Evolutionary conservation across 2,888 invertebrate genomes (phyloP), one percentile per base, ranked within the genome.

Genomic region (Sepioteuthis lessoniana): DNA sequence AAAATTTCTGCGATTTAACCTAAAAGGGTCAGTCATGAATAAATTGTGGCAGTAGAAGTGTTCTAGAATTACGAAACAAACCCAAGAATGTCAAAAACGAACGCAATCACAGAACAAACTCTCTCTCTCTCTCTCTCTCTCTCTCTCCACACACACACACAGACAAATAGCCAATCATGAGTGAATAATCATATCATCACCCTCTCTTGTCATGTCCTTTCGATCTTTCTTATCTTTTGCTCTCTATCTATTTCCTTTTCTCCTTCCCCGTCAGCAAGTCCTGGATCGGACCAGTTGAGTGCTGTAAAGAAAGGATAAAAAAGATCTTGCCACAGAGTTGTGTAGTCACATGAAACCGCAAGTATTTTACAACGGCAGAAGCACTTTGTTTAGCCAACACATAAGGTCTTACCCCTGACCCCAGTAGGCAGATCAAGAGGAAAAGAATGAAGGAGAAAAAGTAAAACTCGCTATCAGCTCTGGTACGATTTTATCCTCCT

Each of bases 351-450:
- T 76, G 76, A 76, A 76, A 76, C 76, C 76, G n/a, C 76, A 76
- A 76, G n/a, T 76, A 76, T 76, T 55, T 76, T 76, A 76, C 76
- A 76, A 76, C 76, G 76, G 76, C 76, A 76, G 76, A n/a, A 76
- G 76, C 76, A 76, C 76, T n/a, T n/a, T 76, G 76, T 76, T n/a
- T 76, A n/a, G 76, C 76, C 76, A 76, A n/a, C 76, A 76, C 76
- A 35, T 76, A 76, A 76, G 76, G 76, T 76, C 76, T 76, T 76
- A 76, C 76, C 76, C 76, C 76, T 76, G 76, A 76, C 76, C 76
- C 76, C 76, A 76, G 76, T 76, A 76, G 76, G n/a, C 76, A n/a
- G 76, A 76, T 76, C n/a, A 1, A 35, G 76, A n/a, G 76, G 25
- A 16, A 16, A 16, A 16, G 50, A 1, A 16, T 1, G n/a, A 31